Percentiles rank a stretch among this genome's conserved stretches.
Conservation (phyloP, 2,797 vertebrate genomes). For the Myotis pilosus region DNA sequence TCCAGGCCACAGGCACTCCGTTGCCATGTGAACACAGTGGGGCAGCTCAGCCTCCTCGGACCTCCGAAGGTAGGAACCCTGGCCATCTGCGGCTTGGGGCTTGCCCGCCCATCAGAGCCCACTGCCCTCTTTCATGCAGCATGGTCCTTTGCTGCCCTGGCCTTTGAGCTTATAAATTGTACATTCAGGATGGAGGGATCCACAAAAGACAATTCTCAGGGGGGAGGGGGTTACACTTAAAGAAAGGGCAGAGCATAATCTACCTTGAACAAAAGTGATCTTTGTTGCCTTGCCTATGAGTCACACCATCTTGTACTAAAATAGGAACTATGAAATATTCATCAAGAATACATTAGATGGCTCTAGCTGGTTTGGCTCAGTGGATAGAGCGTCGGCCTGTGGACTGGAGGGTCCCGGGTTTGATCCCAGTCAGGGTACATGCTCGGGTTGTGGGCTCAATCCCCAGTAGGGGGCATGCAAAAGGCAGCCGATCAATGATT, state of each 20-base stretch:
- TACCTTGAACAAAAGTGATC: neutral
- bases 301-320: neutral
- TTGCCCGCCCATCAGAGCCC: neutral
- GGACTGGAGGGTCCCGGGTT: too few relatives aligned
- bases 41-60: neutral
- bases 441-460: too few relatives aligned
- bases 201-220: neutral
- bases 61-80: neutral
- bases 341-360: neutral
- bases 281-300: neutral
- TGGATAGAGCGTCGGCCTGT: too few relatives aligned
- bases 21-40: neutral
- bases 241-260: neutral
- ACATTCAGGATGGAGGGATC: neutral
- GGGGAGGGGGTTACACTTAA: neutral
- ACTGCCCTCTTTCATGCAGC: neutral
- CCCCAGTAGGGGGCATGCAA: too few relatives aligned
- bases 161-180: conserved; percentile 2
- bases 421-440: too few relatives aligned
- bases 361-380: too few relatives aligned
- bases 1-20: neutral
- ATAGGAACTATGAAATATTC: neutral
- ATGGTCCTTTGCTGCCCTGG: neutral
- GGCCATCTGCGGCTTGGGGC: neutral
- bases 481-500: too few relatives aligned